A percentile compares a stretch with the other conserved stretches of the same genome.
phyloP scores from a whole-genome alignment of 2,888 invertebrate genomes.

The Epinotia nisella region DNA sequence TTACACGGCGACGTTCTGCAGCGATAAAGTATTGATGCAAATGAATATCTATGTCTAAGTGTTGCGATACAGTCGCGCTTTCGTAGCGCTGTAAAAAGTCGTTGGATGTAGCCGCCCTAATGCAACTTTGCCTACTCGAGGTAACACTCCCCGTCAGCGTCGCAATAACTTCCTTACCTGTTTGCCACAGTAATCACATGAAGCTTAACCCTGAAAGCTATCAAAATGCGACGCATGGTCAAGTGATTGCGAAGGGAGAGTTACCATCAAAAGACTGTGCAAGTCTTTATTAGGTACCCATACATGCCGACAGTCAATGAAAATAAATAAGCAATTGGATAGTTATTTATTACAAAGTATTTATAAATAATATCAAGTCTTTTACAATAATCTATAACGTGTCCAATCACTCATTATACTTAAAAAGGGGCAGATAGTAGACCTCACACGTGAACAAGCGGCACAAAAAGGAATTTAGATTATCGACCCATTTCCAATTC shows the following conservation, averaged over 20 bases:
- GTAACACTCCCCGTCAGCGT: neutral
- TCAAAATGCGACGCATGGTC: too few relatives aligned
- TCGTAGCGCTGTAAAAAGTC: too few relatives aligned
- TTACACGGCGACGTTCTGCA: too few relatives aligned
- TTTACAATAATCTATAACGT: neutral
- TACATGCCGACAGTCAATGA: neutral
- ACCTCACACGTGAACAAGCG: constrained; percentile 19
- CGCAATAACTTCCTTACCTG: neutral
- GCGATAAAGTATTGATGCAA: too few relatives aligned
- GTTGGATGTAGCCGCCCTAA: too few relatives aligned
- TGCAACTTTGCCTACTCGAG: neutral
- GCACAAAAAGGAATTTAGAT: constrained; percentile 25
- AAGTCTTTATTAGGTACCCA: neutral
- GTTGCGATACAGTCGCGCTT: too few relatives aligned
- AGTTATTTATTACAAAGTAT: too few relatives aligned
- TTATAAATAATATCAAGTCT: neutral
- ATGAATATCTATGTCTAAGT: too few relatives aligned
- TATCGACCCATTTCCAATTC: constrained; percentile 19
- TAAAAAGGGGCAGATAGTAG: neutral
- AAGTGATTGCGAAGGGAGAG: neutral
- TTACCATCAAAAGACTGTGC: neutral
- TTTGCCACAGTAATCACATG: neutral
- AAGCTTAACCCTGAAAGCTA: neutral
- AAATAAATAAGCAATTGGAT: neutral
- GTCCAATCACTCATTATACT: neutral